Conservation (phyloP, 2,113 vertebrate genomes). For the Tautogolabrus adspersus region DNA sequence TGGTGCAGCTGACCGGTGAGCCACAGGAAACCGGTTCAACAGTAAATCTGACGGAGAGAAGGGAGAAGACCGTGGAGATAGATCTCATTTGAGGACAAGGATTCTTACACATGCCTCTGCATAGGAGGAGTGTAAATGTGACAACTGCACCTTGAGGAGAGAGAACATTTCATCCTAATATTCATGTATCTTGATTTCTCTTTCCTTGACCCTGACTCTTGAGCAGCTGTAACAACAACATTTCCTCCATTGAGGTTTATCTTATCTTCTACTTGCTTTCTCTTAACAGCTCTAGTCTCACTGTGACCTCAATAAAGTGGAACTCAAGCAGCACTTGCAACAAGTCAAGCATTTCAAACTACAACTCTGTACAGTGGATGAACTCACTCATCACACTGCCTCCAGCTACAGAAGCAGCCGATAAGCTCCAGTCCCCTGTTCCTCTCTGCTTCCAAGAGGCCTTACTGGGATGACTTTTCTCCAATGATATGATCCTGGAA, state of each 20-base stretch:
- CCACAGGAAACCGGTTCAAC: slow-evolving; percentile 99
- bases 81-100: too few relatives aligned
- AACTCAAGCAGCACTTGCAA: slow-evolving; percentile 35
- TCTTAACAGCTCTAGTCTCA: not conserved
- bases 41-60: too few relatives aligned
- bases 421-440: slow-evolving; percentile 34
- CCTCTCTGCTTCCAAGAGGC: slow-evolving; percentile 22
- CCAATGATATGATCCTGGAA: slow-evolving; percentile 19
- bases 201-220: too few relatives aligned
- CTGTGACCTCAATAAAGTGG: slow-evolving; percentile 23
- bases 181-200: too few relatives aligned
- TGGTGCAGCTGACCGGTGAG: too few relatives aligned
- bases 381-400: slow-evolving; percentile 16
- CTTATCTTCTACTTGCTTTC: slow-evolving; percentile 6
- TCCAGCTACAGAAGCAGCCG: slow-evolving; percentile 16
- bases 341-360: slow-evolving; percentile 8
- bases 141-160: too few relatives aligned
- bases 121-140: too few relatives aligned
- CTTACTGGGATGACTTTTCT: slow-evolving; percentile 32
- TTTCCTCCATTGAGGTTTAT: too few relatives aligned
- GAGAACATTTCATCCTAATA: too few relatives aligned
- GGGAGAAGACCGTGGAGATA: too few relatives aligned
- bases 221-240: too few relatives aligned
- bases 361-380: not conserved
- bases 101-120: too few relatives aligned